Base-by-base conservation (phyloP, 2,113 vertebrate species). In the Sarotherodon lohbergeri region DNA sequence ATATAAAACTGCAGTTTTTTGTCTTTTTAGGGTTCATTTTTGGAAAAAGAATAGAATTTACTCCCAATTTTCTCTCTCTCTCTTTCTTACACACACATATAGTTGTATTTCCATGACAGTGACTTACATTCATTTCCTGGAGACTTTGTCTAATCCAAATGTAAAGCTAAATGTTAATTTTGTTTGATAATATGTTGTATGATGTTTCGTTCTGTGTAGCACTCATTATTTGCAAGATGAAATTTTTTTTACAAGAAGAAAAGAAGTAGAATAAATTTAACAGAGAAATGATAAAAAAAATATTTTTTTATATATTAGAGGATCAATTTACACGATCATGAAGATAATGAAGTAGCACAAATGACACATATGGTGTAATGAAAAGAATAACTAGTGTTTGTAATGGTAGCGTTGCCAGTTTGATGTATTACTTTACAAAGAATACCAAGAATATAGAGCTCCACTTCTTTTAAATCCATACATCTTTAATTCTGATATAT, bases 71-170 rank as follows among this genome's bases (percentile, higher is more conserved):
- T 73, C 39, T 27, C 16, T 34, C 22, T 46, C 66, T 27, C 6
- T 46, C 22, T 17, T 12, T 41, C 7, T 9, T 0, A 32, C 57
- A 32, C 29, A 9, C 11, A 14, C 11, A 24, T n/a, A 14, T 0
- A 8, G 68, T 10, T 73, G 22, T 27, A 16, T 46, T 73, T 73
- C 68, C 68, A 46, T 46, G 22, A 71, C 12, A 24, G 3, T 43
- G 66, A 24, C 3, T 14, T 71, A 16, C 13, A 73, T 73, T 73
- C 2, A 73, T 73, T 46, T 46, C 8, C 41, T 73, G 39, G 13
- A 46, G 22, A 73, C n/a, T 43, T 24, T 24, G 39, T 43, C 0
- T 43, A 68, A 68, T 41, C 10, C 11, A 39, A 24, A 68, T 71
- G 7, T 71, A 46, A 73, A 10, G 3, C 22, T 46, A 46, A 73